Base-by-base conservation (phyloP, 2,113 vertebrate species). In the Dasyornis broadbenti region DNA sequence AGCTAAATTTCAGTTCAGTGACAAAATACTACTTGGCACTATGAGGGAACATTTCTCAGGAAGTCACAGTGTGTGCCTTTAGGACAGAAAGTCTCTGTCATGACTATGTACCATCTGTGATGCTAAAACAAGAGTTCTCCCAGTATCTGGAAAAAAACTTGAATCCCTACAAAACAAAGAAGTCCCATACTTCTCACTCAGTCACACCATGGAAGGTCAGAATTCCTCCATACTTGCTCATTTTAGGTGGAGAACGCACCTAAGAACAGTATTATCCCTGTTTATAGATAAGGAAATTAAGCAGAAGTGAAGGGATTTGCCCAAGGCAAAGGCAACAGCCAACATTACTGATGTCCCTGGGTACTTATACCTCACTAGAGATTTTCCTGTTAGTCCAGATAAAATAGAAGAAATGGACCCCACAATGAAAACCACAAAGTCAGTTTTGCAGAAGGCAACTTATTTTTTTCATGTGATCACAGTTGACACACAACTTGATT, bases 401-500 rank as follows among this genome's bases (percentile, higher is more conserved):
- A 42, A 94, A 50, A 28, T 20, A 53, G 17, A 71, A 73, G 1
- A 26, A 23, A 77, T 40, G 13, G 28, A 53, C 47, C 14, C 21
- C 18, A 33, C 9, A 30, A 69, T 20, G 79, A 45, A 52, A 86
- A 53, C 13, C 23, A 63, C 12, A 1, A 37, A 39, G 60, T 70
- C 72, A 56, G 39, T 57, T 92, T 56, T 81, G 47, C 22, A 68
- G 13, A 65, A 73, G 10, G 16, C 50, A 44, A 18, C 33, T 75
- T 65, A 2, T 16, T 39, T 68, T n/a, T 69, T 49, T 35, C 53
- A 86, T 3, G 2, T 31, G 61, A 86, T 33, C 9, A 47, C 61
- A 82, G 44, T 0, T 81, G 66, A 83, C 20, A 54, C 23, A 66
- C 0, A 0, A 65, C 68, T 72, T 3, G 0, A 57, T 30, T 75